Base-by-base conservation (phyloP, 2,888 invertebrate genomes). In the Drosophila kanekoi region DNA sequence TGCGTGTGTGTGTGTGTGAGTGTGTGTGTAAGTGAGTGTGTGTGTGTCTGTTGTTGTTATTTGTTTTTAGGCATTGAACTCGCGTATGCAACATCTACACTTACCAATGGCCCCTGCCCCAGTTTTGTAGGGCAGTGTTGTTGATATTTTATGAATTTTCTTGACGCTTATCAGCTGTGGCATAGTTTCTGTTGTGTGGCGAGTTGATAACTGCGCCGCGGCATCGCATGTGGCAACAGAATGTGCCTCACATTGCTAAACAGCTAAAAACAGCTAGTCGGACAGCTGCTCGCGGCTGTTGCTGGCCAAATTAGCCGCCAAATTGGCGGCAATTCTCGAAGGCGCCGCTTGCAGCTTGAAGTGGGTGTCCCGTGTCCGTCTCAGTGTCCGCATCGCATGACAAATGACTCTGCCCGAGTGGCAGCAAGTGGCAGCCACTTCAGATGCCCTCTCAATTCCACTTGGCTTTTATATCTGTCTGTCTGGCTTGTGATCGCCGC, bases 321-420 rank as follows among this genome's bases (percentile, higher is more conserved):
- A 88, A 84, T 83, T 88, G 87, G 61, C 63, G 79, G 61, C 80
- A 86, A 88, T 86, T 84, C 77, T 71, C 67, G 62, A 69, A 68
- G 77, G 82, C 82, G 87, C 77, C 76, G 67, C 82, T 43, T 14
- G 59, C 35, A 45, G 23, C 33, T 75, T 28, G 47, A 57, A 62
- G 54, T 67, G 62, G 58, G 57, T 45, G 76, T 72, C 56, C 56
- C 68, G 61, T 72, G 73, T 64, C 63, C 54, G 48, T 54, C 69
- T 61, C 51, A 48, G 71, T 64, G 57, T 59, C 58, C 47, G 58
- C 48, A 81, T 87, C 71, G 86, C 85, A 78, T 82, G 82, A 85
- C 82, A 82, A 82, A 82, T 81, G 75, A 61, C 68, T 28, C 28
- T 72, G 67, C 54, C 65, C 68, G 79, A 63, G 28, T 28, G 28